These are phyloP conservation scores for Girardia tigrina DNA, from an alignment of 2,888 invertebrate species.

Conservation along the genomic window DNA sequence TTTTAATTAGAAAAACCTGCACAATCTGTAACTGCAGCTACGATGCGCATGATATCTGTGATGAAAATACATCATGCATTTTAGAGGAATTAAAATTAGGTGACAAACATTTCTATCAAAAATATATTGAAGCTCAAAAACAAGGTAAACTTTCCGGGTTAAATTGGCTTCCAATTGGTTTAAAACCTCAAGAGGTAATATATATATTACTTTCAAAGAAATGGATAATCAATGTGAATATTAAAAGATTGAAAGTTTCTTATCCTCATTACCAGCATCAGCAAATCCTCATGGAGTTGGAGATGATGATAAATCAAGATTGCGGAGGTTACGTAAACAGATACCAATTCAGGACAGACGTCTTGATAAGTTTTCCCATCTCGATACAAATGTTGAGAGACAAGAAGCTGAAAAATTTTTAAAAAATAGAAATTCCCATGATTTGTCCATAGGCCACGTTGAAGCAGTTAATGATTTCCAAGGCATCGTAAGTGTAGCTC, in stretches of 20 bases:
- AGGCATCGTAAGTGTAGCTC: neutral
- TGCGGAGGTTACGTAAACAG: neutral
- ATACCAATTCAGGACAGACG: neutral
- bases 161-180: conserved; percentile 18
- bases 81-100: neutral
- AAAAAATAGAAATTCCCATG: conserved; percentile 16
- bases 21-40: neutral
- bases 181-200: neutral
- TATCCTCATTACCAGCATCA: conserved; percentile 9
- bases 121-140: neutral
- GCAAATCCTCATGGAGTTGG: neutral
- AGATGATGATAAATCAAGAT: conserved; percentile 13
- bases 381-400: conserved; percentile 14
- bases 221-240: neutral
- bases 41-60: neutral
- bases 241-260: neutral
- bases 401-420: conserved; percentile 14
- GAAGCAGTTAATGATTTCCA: neutral
- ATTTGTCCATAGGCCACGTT: neutral
- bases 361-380: neutral
- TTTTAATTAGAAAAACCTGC: conserved; percentile 10
- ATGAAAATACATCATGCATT: neutral
- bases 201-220: too few relatives aligned
- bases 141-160: conserved; percentile 9
- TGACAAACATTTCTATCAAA: neutral